phyloP scores from a whole-genome alignment of 2,113 vertebrate species.

The Crotalus horridus region DNA sequence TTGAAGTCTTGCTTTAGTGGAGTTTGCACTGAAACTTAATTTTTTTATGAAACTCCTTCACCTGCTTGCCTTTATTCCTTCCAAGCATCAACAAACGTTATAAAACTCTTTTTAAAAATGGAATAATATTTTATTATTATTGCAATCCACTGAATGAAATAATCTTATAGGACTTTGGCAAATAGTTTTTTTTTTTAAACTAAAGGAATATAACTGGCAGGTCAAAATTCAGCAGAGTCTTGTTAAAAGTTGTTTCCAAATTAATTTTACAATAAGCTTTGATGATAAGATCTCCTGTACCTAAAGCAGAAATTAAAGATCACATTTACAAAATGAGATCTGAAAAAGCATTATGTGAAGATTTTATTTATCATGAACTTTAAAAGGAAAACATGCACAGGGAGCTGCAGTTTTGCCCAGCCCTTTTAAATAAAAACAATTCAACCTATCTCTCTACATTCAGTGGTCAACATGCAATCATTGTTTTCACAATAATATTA shows the following conservation, averaged over 20 bases:
- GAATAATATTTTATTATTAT: not conserved
- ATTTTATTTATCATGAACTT: not conserved
- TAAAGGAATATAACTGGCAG: not conserved
- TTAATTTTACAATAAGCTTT: not conserved
- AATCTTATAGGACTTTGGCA: not conserved
- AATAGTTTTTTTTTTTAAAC: not conserved
- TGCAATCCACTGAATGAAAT: not conserved
- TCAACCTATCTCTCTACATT: not conserved
- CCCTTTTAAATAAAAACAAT: not conserved
- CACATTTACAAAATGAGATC: not conserved
- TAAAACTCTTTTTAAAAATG: not conserved
- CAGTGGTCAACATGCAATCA: not conserved
- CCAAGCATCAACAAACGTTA: not conserved
- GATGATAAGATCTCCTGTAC: not conserved
- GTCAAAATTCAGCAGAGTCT: not conserved
- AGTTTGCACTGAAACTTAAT: not conserved
- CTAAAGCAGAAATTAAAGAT: not conserved
- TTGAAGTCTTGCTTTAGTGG: not conserved
- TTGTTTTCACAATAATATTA: not conserved
- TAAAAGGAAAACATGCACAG: not conserved
- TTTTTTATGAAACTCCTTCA: not conserved
- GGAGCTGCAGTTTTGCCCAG: not conserved
- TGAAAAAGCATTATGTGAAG: not conserved
- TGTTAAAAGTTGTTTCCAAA: not conserved
- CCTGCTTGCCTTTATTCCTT: not conserved